Evolutionary conservation across 2,113 vertebrate genomes (phyloP).

Genomic region (Petrocephalus microphthalmus): DNA sequence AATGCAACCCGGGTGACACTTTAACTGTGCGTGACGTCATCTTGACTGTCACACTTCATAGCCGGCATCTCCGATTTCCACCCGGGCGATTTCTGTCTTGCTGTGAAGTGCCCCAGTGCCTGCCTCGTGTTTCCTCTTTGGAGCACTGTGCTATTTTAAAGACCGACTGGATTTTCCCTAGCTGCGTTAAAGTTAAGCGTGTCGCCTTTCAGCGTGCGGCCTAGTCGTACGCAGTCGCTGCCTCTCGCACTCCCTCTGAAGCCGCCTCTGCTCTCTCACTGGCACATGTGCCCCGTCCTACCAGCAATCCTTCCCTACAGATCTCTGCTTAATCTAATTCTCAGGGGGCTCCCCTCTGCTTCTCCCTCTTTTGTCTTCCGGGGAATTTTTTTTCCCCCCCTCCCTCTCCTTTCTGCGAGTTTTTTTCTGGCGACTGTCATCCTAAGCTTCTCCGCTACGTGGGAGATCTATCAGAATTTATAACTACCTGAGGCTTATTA

Average conservation of each 20-base stretch:
- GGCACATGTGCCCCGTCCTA: not conserved
- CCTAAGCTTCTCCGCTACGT: not conserved
- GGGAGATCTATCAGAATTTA: not conserved
- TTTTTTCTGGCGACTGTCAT: not conserved
- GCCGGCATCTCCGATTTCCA: not conserved
- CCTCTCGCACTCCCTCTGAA: not conserved
- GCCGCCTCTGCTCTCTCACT: not conserved
- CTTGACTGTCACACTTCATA: conserved; percentile 1
- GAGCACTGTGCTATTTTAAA: not conserved
- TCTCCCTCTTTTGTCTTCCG: not conserved
- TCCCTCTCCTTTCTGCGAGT: not conserved
- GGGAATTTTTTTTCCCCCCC: not conserved
- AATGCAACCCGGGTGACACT: not conserved
- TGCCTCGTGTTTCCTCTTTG: not conserved
- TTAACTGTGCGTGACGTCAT: not conserved
- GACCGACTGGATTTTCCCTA: not conserved
- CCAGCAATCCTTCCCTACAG: not conserved
- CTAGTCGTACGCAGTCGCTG: not conserved
- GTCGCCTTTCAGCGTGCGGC: not conserved
- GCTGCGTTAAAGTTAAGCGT: not conserved
- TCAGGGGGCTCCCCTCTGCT: not conserved
- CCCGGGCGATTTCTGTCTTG: not conserved
- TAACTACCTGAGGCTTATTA: not conserved
- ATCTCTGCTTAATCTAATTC: conserved; percentile 2
- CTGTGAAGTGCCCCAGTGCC: not conserved